Base-by-base conservation (phyloP, 1,140 invertebrate species). In the Penaeus chinensis region DNA sequence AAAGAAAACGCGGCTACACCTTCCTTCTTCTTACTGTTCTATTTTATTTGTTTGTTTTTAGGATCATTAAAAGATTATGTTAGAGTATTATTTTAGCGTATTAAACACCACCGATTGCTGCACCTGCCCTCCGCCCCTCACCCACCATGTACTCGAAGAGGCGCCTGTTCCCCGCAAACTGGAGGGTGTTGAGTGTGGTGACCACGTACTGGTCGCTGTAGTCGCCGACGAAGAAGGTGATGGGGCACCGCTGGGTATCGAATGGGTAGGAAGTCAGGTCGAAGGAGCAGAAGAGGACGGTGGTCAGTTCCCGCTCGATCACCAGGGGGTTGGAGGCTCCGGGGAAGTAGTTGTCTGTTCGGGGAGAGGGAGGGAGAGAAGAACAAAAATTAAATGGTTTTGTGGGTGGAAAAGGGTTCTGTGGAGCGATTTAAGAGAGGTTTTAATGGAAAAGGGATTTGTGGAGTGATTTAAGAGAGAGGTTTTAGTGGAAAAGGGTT, bases 241-340 rank as follows among this genome's bases (percentile, higher is more conserved):
- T 24, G 18, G 76, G 60, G 42, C 84, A 85, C 16, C 47, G 60
- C 62, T 85, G 84, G 5, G 62, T 66, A 47, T 85, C 84, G 61
- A 85, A 85, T 11, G 84, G 84, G 62, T 85, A 85, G 61, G 78
- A 37, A 11, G 84, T 79, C 22, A 85, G 76, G 61, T 85, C 84
- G 24, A 85, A 85, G 61, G 76, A 79, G 63, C 84, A 85, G 76
- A 85, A 79, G 77, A 80, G 62, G 42, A 37, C 24, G 18, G 63
- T 20, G 32, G 84, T 85, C 19, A 79, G 11, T 61, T 85, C 84
- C n/a, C 84, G 61, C 61, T 85, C 61, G 5, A 85, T 22, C 76
- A 79, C 63, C 32, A 85, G 32, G 3, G 61, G 76, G 76, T 85
- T 85, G 32, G 3, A n/a, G 27, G 20, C n/a, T 66, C 84, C 84